Evolutionary conservation across 2,888 invertebrate species (phyloP).

Genomic region (Rhogogaster chlorosoma): DNA sequence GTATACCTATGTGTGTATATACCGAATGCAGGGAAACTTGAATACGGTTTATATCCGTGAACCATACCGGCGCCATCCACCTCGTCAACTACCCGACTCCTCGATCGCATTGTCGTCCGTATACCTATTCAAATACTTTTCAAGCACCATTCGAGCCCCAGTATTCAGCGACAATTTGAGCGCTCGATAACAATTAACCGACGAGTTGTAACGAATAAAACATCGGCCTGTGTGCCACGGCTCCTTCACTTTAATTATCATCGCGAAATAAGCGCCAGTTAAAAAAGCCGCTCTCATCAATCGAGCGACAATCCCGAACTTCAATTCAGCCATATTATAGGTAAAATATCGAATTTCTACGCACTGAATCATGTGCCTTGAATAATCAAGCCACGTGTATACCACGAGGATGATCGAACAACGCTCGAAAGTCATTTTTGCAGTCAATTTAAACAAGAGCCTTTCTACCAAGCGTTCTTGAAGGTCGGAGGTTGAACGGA

Average conservation of each 20-base stretch:
- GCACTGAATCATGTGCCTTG: neutral
- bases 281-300: neutral
- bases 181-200: conserved; percentile 47
- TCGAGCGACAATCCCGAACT: neutral
- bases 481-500: neutral
- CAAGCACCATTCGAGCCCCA: conserved; percentile 35
- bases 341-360: neutral
- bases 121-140: conserved; percentile 27
- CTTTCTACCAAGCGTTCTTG: neutral
- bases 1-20: neutral
- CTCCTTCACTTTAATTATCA: neutral
- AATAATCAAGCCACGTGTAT: neutral
- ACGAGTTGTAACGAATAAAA: conserved; percentile 33
- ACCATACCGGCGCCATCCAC: conserved; percentile 13
- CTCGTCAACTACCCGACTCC: conserved; percentile 31
- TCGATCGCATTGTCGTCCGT: conserved; percentile 25
- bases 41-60: conserved; percentile 5
- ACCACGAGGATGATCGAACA: neutral
- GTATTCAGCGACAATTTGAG: conserved; percentile 17
- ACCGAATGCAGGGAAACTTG: conserved; percentile 16
- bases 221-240: neutral
- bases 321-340: neutral
- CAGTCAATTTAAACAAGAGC: neutral
- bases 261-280: neutral
- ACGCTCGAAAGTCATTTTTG: neutral